A percentile compares a stretch with the other conserved stretches of the same genome.
Evolutionary conservation across 2,113 vertebrate genomes (phyloP).

Genomic region (Dermatemys mawii): DNA sequence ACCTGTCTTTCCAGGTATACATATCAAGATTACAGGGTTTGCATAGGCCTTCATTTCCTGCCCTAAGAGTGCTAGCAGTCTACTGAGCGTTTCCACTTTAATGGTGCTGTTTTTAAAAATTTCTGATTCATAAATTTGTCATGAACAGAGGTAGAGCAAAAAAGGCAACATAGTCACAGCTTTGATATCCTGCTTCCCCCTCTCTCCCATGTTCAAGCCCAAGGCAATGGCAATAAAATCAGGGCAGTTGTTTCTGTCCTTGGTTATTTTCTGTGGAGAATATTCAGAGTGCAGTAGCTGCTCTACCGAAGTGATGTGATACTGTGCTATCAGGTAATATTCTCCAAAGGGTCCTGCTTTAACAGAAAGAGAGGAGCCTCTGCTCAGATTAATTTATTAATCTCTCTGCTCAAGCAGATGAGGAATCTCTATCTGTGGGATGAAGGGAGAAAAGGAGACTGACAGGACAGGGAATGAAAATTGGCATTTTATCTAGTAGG

Average conservation of each 20-base stretch:
- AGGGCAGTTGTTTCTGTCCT: neutral
- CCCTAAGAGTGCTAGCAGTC: neutral
- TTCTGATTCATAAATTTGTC: neutral
- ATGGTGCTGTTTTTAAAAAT: rapidly evolving
- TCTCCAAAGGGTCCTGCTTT: neutral
- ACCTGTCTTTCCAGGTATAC: rapidly evolving
- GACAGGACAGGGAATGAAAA: neutral
- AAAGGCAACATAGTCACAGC: rapidly evolving
- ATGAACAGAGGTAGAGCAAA: rapidly evolving
- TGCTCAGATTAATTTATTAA: neutral
- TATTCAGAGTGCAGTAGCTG: neutral
- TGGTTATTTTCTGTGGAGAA: neutral
- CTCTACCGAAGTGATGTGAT: neutral
- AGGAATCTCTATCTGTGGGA: neutral
- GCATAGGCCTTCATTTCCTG: neutral
- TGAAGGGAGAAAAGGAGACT: neutral
- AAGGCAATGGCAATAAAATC: neutral
- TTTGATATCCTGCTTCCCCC: neutral
- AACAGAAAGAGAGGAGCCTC: neutral
- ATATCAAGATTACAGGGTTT: rapidly evolving
- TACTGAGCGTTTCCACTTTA: rapidly evolving
- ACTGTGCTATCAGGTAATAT: neutral
- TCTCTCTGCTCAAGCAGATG: neutral
- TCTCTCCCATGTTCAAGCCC: rapidly evolving
- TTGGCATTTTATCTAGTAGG: neutral